A percentile compares a stretch with the other conserved stretches of the same genome.
phyloP scores from a whole-genome alignment of 2,113 vertebrate genomes.

The Nycticorax nycticorax region DNA sequence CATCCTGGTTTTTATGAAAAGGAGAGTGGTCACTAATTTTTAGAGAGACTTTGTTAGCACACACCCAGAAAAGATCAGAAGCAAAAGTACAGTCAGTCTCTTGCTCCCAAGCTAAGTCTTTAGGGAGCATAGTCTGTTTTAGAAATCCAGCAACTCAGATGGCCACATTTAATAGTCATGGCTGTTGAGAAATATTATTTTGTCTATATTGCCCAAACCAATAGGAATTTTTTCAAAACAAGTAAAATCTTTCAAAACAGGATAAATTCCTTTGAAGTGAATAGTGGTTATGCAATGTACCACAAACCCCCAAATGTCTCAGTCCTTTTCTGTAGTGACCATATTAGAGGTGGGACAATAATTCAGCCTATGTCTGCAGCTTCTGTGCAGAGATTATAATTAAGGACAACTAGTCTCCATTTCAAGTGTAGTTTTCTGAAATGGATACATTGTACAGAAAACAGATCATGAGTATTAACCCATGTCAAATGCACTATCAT shows the following conservation, averaged over 20 bases:
- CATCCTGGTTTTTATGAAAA: background rate
- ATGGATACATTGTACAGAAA: background rate
- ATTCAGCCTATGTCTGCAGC: background rate
- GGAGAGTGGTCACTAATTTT: background rate
- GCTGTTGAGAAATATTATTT: background rate
- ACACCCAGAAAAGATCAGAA: background rate
- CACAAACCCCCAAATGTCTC: background rate
- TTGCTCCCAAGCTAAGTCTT: background rate
- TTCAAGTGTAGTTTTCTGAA: background rate
- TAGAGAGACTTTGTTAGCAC: background rate
- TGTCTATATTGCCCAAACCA: background rate
- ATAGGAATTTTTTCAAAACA: background rate
- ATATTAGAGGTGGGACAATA: background rate
- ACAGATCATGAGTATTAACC: background rate
- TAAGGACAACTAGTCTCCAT: background rate
- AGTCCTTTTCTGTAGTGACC: background rate
- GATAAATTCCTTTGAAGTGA: background rate
- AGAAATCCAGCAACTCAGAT: background rate
- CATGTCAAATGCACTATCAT: background rate
- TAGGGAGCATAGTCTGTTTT: background rate
- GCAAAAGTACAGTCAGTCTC: background rate
- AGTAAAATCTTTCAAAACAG: background rate
- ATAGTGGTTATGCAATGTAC: background rate
- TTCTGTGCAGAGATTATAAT: background rate
- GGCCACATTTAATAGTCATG: background rate